phyloP scores from a whole-genome alignment of 1,140 invertebrate genomes.

The Hypsibius dujardini region DNA sequence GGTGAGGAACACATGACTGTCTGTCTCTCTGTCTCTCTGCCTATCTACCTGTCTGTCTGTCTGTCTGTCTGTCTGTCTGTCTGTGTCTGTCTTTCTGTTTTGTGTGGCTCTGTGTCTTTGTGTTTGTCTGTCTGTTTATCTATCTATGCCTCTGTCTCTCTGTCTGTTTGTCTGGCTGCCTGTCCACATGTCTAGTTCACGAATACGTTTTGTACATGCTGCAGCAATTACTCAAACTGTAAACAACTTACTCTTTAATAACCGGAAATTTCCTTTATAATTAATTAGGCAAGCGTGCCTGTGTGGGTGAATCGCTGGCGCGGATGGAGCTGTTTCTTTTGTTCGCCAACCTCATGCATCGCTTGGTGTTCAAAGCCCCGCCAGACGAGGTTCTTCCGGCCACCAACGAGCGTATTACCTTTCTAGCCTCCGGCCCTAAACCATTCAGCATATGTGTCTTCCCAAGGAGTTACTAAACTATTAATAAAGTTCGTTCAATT shows the following conservation, averaged over 20 bases:
- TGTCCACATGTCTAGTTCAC: background rate
- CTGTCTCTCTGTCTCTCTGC: background rate
- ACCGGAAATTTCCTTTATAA: conserved; percentile 21
- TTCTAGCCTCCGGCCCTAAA: background rate
- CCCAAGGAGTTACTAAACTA: conserved; percentile 3
- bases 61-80: too few relatives aligned
- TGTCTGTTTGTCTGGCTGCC: background rate
- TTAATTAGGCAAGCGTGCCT: conserved; percentile 59
- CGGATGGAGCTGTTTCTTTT: conserved; percentile 52
- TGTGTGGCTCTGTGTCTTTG: too few relatives aligned
- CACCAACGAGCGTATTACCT: background rate
- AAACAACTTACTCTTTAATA: too few relatives aligned
- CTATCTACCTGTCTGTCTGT: too few relatives aligned
- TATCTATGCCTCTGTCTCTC: background rate
- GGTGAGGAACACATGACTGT: conserved; percentile 22
- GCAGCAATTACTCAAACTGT: too few relatives aligned
- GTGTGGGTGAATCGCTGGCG: conserved; percentile 64
- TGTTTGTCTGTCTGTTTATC: too few relatives aligned
- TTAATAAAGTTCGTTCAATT: too few relatives aligned
- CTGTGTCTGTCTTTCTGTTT: too few relatives aligned
- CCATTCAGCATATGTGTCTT: background rate
- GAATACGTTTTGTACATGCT: too few relatives aligned
- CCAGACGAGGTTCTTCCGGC: background rate
- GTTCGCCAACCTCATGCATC: conserved; percentile 43
- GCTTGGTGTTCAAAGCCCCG: conserved; percentile 32